Evolutionary conservation across 2,888 invertebrate species (phyloP).

Genomic region (Vannuccia rotundouncinata): DNA sequence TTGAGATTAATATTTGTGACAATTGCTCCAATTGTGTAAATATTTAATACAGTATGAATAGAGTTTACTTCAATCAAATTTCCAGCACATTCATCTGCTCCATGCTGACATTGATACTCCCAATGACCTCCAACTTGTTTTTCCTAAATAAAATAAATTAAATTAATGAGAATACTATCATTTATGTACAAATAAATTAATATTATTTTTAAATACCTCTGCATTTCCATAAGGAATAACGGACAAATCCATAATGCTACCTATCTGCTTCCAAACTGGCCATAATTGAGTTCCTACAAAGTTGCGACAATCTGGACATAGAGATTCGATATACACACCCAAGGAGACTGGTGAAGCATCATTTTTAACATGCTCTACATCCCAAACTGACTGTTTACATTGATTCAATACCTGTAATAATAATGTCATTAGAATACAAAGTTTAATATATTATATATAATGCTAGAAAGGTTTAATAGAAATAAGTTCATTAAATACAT

Average conservation of each 20-base stretch:
- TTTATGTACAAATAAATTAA: background rate
- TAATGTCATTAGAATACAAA: too few species aligned
- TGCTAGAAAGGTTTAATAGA: too few species aligned
- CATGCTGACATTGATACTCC: conserved; percentile 54
- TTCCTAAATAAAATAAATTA: conserved; percentile 44
- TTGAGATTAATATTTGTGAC: too few species aligned
- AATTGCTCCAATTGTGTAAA: too few species aligned
- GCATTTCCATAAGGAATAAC: conserved; percentile 55
- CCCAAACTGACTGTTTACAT: background rate
- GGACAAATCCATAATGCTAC: conserved; percentile 48
- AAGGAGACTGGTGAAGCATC: conserved; percentile 45
- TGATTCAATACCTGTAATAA: background rate
- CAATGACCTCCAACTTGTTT: conserved; percentile 43
- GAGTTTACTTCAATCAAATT: conserved; percentile 51
- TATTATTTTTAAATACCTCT: conserved; percentile 42
- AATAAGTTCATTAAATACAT: too few species aligned
- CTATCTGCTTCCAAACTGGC: conserved; percentile 44
- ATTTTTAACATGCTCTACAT: background rate
- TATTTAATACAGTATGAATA: too few species aligned
- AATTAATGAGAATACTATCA: background rate
- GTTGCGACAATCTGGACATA: conserved; percentile 51
- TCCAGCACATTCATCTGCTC: conserved; percentile 51
- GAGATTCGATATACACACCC: conserved; percentile 51
- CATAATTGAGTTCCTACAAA: conserved; percentile 47
- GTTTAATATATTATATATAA: too few species aligned